phyloP scores from a whole-genome alignment of 2,113 vertebrate species.

The Gymnarchus niloticus region DNA sequence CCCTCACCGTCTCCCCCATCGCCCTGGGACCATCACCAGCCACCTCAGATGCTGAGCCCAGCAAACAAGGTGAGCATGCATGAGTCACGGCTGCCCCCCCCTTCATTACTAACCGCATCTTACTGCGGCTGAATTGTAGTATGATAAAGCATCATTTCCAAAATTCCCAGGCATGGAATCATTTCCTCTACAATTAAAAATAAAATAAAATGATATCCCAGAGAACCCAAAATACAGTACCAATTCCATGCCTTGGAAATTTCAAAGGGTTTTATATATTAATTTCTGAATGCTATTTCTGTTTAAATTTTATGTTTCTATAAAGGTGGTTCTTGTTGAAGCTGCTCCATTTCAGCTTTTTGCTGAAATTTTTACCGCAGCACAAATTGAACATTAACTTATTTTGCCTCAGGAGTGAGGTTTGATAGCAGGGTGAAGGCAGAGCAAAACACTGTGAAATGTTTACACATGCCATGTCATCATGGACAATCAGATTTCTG shows the following conservation, averaged over 20 bases:
- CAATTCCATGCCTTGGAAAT: not conserved
- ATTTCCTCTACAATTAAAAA: conserved; percentile 42
- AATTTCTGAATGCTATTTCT: not conserved
- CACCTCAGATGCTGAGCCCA: conserved; percentile 49
- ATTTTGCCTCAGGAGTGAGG: not conserved
- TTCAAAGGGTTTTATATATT: not conserved
- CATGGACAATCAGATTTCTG: not conserved
- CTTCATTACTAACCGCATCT: conserved; percentile 18
- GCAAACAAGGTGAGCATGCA: conserved; percentile 54
- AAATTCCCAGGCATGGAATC: conserved; percentile 14
- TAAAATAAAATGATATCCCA: conserved; percentile 15
- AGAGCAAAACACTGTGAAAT: not conserved
- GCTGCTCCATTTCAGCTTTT: not conserved
- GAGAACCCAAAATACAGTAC: not conserved
- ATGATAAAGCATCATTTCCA: not conserved
- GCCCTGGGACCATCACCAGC: conserved; percentile 46
- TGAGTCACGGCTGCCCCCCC: not conserved
- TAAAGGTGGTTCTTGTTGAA: not conserved
- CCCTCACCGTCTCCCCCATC: conserved; percentile 59
- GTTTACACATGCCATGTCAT: not conserved
- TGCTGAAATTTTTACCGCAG: not conserved
- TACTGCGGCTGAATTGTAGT: conserved; percentile 6
- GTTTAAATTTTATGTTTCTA: not conserved
- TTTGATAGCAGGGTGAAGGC: not conserved
- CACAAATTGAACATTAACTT: not conserved